Percentiles rank a stretch among this genome's conserved stretches.
Evolutionary conservation across 2,113 vertebrate species (phyloP).

Genomic region (Sitta europaea): DNA sequence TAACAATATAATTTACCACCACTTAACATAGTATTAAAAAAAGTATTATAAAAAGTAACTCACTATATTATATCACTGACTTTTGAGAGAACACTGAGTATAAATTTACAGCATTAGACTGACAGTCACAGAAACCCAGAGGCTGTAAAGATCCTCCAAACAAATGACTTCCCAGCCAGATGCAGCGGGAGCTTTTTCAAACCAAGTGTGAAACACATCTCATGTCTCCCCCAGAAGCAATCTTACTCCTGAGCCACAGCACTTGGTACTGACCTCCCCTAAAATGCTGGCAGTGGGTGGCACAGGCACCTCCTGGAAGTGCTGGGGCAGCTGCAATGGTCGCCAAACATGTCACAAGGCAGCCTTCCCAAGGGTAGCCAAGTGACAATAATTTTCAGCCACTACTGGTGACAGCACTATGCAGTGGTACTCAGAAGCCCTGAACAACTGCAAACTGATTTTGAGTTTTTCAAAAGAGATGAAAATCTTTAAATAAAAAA

Average conservation of each 20-base stretch:
- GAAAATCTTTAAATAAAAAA: neutral
- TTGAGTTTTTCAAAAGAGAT: neutral
- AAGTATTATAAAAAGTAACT: neutral
- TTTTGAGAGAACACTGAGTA: neutral
- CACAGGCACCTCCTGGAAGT: accelerated
- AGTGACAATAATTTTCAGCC: neutral
- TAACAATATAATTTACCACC: neutral
- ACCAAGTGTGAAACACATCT: neutral
- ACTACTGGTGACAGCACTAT: neutral
- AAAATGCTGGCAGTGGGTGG: neutral
- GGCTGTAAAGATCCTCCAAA: neutral
- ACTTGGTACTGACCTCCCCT: neutral
- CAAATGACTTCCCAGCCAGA: neutral
- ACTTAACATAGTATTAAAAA: neutral
- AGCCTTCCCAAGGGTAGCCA: neutral
- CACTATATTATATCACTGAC: neutral
- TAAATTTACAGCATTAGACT: neutral
- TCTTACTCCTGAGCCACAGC: neutral
- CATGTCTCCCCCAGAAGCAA: neutral
- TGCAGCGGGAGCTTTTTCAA: neutral
- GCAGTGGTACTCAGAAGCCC: neutral
- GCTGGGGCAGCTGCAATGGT: neutral
- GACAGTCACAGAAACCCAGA: neutral
- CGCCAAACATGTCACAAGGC: neutral
- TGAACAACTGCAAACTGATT: neutral